Base-by-base conservation (phyloP, 1,140 invertebrate genomes). In the Aphelinus atriplicis region DNA sequence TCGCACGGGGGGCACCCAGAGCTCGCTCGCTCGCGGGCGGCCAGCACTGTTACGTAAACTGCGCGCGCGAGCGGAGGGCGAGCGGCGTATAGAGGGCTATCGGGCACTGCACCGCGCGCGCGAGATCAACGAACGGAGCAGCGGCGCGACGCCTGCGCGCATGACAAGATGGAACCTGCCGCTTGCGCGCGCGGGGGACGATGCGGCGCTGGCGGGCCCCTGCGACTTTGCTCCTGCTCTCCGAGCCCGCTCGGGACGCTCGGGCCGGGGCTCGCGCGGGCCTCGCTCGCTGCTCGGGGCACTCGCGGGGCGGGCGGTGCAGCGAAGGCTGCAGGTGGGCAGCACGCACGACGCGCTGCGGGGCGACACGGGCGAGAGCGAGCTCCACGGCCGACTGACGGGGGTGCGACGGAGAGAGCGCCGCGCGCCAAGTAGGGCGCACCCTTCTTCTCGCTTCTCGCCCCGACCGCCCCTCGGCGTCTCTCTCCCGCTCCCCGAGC, bases 361-460 rank as follows among this genome's bases (percentile, higher is more conserved):
- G 68, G 75, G 76, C 48, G 50, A 42, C 60, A 26, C 26, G 53
- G 51, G 50, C 60, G 66, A 9, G 61, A 60, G 67, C 76, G 76
- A 73, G 56, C 63, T 58, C 26, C 26, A 26, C 51, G 51, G 4
- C 51, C 51, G 51, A 4, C 51, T 9, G 51, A 65, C 66, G 74
- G 51, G 55, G 71, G 73, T 64, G 72, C 70, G 74, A 65, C 62
- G 43, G 63, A 5, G 9, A 9, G 3, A 6, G 45, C 46, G 42
- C 42, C 42, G 47, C 63, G 43, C 77, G 69, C 81, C 78, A 86
- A 85, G 83, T 85, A 85, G 85, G 85, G 81, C 83, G 83, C 85
- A 86, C 84, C 85, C 84, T 85, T 82, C 79, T 79, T 80, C 71
- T 66, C 7, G 56, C 7, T n/a, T 45, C 26, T 62, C 57, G 61